Percentiles rank a stretch among this genome's conserved stretches.
Evolutionary conservation across 2,797 vertebrate species (phyloP).

Genomic region (Diglossa cyanea): DNA sequence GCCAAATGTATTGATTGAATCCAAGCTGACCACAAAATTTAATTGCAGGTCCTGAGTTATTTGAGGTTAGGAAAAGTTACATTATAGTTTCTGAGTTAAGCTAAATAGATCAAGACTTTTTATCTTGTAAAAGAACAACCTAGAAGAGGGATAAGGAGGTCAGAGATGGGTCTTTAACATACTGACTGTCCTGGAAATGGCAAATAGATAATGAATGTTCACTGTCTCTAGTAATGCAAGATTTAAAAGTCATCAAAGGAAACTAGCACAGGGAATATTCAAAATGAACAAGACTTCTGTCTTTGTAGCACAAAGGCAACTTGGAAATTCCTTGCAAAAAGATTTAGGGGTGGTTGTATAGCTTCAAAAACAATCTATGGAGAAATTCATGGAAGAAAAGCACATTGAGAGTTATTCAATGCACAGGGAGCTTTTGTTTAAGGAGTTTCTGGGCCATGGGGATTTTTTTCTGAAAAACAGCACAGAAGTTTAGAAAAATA

Average conservation of each 20-base stretch:
- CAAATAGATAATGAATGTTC: background rate
- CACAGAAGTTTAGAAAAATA: background rate
- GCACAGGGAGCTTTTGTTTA: background rate
- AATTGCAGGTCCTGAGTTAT: constrained; percentile 37
- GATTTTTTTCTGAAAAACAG: background rate
- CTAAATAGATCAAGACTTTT: constrained; percentile 42
- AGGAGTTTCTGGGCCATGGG: background rate
- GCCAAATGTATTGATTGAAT: background rate
- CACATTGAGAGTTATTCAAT: background rate
- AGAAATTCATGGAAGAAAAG: background rate
- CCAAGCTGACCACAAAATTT: constrained; percentile 24
- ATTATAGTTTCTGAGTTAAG: constrained; percentile 32
- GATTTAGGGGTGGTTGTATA: background rate
- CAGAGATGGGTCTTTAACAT: constrained; percentile 14
- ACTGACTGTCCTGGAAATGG: background rate
- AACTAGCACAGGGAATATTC: background rate
- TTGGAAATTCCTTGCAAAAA: background rate
- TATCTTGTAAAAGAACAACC: background rate
- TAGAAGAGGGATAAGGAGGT: background rate
- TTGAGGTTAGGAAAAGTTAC: constrained; percentile 45
- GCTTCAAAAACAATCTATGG: background rate
- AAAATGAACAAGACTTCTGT: background rate
- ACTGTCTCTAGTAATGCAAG: background rate
- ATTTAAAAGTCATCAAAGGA: background rate
- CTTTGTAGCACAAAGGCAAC: background rate